Percentiles rank a stretch among this genome's conserved stretches.
phyloP scores from a whole-genome alignment of 2,888 invertebrate species.

The Lasioglossum malachurum region DNA sequence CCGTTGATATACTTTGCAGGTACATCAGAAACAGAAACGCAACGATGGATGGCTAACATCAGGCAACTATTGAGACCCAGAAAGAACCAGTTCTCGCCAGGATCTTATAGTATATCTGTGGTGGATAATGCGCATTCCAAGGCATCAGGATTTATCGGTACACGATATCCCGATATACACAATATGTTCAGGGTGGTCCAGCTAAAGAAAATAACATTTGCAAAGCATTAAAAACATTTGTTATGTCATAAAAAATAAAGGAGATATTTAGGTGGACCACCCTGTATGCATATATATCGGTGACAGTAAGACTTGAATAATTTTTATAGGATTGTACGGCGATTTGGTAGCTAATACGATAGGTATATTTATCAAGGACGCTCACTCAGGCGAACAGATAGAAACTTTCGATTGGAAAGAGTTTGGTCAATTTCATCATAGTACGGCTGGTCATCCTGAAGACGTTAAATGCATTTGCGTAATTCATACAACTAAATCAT shows the following conservation, averaged over 20 bases:
- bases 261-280: too few species aligned
- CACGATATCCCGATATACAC: not conserved
- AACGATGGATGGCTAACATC: slow-evolving; percentile 89
- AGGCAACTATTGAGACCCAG: slow-evolving; percentile 83
- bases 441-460: slow-evolving; percentile 85
- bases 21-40: slow-evolving; percentile 88
- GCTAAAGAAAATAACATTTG: too few species aligned
- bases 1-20: slow-evolving; percentile 89
- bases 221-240: too few species aligned
- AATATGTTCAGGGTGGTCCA: too few species aligned
- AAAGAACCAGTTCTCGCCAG: slow-evolving; percentile 85
- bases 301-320: slow-evolving; percentile 10
- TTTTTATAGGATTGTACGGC: slow-evolving; percentile 86
- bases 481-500: slow-evolving; percentile 87
- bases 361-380: slow-evolving; percentile 87
- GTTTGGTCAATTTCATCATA: slow-evolving; percentile 87
- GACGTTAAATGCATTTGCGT: slow-evolving; percentile 88
- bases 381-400: slow-evolving; percentile 85
- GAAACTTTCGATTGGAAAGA: slow-evolving; percentile 88
- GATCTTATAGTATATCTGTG: slow-evolving; percentile 87
- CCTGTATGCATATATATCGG: too few species aligned
- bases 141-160: slow-evolving; percentile 86
- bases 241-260: too few species aligned
- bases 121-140: slow-evolving; percentile 88
- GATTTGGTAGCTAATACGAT: slow-evolving; percentile 86